Percentiles rank a stretch among this genome's conserved stretches.
Conservation (phyloP, 2,888 invertebrate species). For the Hirudinaria manillensis region DNA sequence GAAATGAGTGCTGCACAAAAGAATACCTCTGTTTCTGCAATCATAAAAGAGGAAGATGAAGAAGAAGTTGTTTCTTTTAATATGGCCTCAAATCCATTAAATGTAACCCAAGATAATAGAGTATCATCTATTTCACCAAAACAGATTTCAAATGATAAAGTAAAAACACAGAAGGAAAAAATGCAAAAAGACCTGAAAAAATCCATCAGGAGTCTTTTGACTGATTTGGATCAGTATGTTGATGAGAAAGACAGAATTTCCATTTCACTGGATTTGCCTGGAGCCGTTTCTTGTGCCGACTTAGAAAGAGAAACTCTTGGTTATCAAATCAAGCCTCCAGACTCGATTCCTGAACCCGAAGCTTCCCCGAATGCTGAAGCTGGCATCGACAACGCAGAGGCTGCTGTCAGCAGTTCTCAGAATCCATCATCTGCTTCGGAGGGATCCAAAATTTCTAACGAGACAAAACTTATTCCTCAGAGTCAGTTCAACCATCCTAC, state of each 20-base stretch:
- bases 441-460: background rate
- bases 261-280: conserved; percentile 22
- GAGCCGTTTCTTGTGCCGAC: conserved; percentile 22
- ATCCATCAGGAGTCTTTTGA: conserved; percentile 25
- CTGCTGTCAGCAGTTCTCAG: background rate
- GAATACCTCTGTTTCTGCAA: background rate
- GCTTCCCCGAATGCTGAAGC: background rate
- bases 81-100: background rate
- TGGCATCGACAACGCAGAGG: background rate
- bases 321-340: background rate
- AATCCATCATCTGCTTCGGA: background rate
- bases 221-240: conserved; percentile 30
- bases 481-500: background rate
- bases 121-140: background rate
- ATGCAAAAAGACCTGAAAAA: conserved; percentile 27
- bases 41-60: conserved; percentile 33
- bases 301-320: conserved; percentile 23
- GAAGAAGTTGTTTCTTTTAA: conserved; percentile 12
- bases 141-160: background rate
- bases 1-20: conserved; percentile 26
- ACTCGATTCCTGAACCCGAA: background rate
- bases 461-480: background rate
- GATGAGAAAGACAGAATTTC: conserved; percentile 26
- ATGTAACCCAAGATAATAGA: background rate
- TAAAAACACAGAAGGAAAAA: conserved; percentile 1